These are phyloP conservation scores for Crossaster papposus DNA, from an alignment of 53 echinoderm and acorn worm species.

Conservation along the genomic window DNA sequence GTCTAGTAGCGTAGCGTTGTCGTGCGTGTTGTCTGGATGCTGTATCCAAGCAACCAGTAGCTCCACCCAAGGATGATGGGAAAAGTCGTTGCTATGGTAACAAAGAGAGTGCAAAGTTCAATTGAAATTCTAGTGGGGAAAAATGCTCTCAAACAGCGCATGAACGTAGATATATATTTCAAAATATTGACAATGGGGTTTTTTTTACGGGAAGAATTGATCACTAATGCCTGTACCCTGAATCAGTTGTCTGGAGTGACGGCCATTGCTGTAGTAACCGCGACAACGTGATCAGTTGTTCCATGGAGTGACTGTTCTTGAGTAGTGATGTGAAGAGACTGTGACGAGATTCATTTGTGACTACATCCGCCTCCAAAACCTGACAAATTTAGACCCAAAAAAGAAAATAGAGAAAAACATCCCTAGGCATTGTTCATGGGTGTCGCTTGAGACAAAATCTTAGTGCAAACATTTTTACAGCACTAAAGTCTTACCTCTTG, in stretches of 20 bases:
- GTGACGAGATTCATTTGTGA: constrained; percentile 48
- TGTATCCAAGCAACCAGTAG: constrained; percentile 69
- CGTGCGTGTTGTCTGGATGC: constrained; percentile 68
- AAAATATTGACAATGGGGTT: not conserved
- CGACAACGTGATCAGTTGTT: constrained; percentile 63
- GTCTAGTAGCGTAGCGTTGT: constrained; percentile 58
- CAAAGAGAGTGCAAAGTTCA: not conserved
- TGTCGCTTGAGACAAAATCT: too few relatives aligned
- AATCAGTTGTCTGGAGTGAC: constrained; percentile 13
- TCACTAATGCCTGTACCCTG: not conserved
- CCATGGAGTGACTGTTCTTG: constrained; percentile 58
- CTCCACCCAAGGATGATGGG: constrained; percentile 73
- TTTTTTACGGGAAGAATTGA: not conserved
- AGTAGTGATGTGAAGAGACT: constrained; percentile 68
- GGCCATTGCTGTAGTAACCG: constrained; percentile 67
- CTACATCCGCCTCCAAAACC: constrained; percentile 43
- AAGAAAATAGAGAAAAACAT: not conserved
- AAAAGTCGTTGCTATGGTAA: constrained; percentile 30
- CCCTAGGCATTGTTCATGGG: not conserved
- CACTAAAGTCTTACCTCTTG: constrained; percentile 1
- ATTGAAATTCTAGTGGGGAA: not conserved
- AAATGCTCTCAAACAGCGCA: not conserved
- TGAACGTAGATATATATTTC: not conserved
- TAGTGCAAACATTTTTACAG: too few relatives aligned
- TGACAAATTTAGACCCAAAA: not conserved